These are phyloP conservation scores for Dicentrarchus labrax DNA, from an alignment of 2,113 vertebrate genomes.

Conservation along the genomic window DNA sequence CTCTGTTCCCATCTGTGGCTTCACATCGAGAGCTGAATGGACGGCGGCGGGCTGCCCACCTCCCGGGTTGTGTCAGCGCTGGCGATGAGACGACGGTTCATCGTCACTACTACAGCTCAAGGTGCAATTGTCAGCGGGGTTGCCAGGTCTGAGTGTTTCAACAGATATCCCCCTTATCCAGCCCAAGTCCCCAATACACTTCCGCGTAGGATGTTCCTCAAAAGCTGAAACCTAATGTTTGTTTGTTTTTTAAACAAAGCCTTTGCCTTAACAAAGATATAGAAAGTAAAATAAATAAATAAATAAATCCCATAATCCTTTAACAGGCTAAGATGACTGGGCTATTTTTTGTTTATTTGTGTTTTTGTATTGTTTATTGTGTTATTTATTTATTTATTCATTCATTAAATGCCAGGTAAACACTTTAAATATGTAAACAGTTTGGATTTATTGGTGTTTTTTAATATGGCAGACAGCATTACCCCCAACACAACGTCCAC, in stretches of 20 bases:
- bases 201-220: constrained; percentile 5
- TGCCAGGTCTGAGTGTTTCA: constrained; percentile 67
- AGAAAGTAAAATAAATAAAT: no score
- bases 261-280: not conserved
- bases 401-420: not conserved
- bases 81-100: not conserved
- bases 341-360: not conserved
- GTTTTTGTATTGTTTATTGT: not conserved
- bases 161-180: constrained; percentile 54
- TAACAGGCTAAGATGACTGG: no score
- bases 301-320: not conserved
- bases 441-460: not conserved
- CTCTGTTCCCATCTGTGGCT: not conserved
- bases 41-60: not conserved
- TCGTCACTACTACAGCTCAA: constrained; percentile 40
- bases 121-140: constrained; percentile 52
- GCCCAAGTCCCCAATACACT: not conserved
- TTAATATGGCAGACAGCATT: not conserved
- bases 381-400: not conserved
- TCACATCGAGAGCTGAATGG: not conserved
- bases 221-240: not conserved
- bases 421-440: not conserved
- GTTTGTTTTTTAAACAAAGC: no score
- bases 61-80: not conserved
- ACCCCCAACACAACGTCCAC: not conserved